Evolutionary conservation across 2,888 invertebrate species (phyloP), one percentile per base, ranked within the genome.

Genomic region (Drosophila quinaria): DNA sequence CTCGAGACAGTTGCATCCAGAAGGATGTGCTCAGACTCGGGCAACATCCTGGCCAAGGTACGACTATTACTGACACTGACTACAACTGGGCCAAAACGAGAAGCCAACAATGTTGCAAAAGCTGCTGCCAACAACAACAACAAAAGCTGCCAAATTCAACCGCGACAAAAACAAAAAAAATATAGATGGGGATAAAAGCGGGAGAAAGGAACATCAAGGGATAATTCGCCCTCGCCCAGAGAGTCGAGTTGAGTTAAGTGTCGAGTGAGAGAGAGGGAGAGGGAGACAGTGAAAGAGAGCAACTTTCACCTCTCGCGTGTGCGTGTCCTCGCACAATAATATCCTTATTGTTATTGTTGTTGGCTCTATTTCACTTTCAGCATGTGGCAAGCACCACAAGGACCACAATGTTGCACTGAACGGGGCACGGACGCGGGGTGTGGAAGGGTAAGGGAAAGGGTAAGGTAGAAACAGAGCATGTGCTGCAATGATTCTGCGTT

Each of bases 401-500:
- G 58, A 62, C 37, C 17, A 41, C 37, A 52, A 56, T 13, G 49
- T 42, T 25, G 13, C 44, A 22, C 22, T 22, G 22, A 22, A 22
- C 22, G 22, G 2, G 22, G 22, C 2, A 2, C 22, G 4, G 9
- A 10, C 10, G 25, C 19, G 46, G 55, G 19, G 52, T 1, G 3
- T 1, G 54, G 10, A 1, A n/a, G n/a, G n/a, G 33, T 35, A 35
- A 58, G 51, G 13, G 9, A 17, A 9, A 11, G 37, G 35, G 9
- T 0, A 39, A 15, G 39, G 39, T 15, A 9, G 22, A 1, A 13
- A 44, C 6, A 13, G 19, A 19, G 25, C 63, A 70, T 70, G 76
- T 74, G 85, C 74, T 74, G 85, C 89, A 85, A 82, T 82, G 87
- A 87, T 77, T 79, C 83, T 89, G 90, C 90, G 86, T 86, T 88